These are phyloP conservation scores for Gadus macrocephalus DNA, from an alignment of 2,113 vertebrate species.

Conservation along the genomic window DNA sequence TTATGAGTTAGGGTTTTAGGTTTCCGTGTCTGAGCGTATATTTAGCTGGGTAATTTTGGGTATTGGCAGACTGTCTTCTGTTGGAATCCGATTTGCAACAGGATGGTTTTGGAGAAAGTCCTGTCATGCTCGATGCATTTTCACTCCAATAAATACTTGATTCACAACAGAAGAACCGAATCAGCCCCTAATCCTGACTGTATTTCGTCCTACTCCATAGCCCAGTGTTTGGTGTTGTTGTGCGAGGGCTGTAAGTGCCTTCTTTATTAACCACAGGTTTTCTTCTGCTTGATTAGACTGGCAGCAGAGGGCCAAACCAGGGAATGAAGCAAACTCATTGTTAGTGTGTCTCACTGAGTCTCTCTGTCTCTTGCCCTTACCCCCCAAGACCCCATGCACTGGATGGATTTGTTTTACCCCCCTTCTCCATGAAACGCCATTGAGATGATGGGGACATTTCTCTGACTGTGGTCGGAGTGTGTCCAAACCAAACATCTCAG, in stretches of 20 bases:
- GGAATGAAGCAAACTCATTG: slow-evolving; percentile 60
- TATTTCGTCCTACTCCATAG: too few species aligned
- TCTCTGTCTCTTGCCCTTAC: slow-evolving; percentile 19
- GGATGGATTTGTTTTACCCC: slow-evolving; percentile 56
- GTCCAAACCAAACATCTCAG: slow-evolving; percentile 47
- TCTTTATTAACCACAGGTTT: slow-evolving; percentile 35
- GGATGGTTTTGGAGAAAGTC: not conserved
- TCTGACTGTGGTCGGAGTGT: slow-evolving; percentile 32
- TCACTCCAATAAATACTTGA: too few species aligned
- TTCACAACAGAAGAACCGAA: too few species aligned
- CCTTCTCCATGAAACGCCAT: slow-evolving; percentile 48
- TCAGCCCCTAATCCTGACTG: too few species aligned
- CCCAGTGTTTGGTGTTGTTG: too few species aligned
- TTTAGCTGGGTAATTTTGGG: too few species aligned
- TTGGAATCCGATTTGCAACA: not conserved
- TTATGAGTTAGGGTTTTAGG: too few species aligned
- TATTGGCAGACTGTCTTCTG: not conserved
- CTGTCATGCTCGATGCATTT: too few species aligned
- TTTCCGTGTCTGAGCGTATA: too few species aligned
- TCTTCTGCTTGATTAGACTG: slow-evolving; percentile 16
- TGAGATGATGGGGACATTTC: slow-evolving; percentile 33
- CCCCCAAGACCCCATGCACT: slow-evolving; percentile 28
- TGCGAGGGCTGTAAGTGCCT: not conserved
- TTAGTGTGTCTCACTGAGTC: slow-evolving; percentile 37
- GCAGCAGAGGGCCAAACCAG: slow-evolving; percentile 39